Conservation (phyloP, 2,113 vertebrate species). For the Hippocampus abdominalis region DNA sequence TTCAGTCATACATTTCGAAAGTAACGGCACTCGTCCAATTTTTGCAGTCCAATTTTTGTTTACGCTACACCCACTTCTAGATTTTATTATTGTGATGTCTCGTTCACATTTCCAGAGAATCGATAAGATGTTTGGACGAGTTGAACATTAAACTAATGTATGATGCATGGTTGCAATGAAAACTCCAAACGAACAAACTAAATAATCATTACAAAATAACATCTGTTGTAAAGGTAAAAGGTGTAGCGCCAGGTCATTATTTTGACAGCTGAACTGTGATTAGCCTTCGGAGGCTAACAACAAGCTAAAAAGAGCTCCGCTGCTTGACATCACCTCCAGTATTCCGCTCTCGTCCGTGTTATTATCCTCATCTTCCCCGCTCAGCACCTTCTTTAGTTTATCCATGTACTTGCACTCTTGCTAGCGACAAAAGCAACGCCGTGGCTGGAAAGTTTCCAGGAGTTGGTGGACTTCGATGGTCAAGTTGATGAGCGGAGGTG, state of each 20-base stretch:
- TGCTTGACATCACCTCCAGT: conserved; percentile 71
- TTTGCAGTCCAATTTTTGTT: not conserved
- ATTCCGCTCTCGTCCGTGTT: conserved; percentile 66
- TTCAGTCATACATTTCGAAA: not conserved
- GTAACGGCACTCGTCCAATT: not conserved
- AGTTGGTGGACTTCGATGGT: not conserved
- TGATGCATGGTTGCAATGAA: not conserved
- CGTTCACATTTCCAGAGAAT: not conserved
- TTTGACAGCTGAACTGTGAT: not conserved
- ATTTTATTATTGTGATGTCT: not conserved
- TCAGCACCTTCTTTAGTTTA: conserved; percentile 85
- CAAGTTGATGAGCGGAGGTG: not conserved
- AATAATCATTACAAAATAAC: not conserved
- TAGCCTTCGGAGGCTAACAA: not conserved
- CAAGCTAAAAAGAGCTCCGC: conserved; percentile 21
- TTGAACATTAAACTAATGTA: not conserved
- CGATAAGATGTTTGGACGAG: not conserved
- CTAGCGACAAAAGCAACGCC: rapidly evolving
- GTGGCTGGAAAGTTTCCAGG: not conserved
- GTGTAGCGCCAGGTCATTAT: not conserved
- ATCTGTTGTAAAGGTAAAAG: not conserved
- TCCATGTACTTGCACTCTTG: conserved; percentile 67
- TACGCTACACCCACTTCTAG: not conserved
- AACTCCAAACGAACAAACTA: not conserved
- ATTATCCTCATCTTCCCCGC: conserved; percentile 72